Percentiles rank a stretch among this genome's conserved stretches.
Conservation (phyloP, 2,113 vertebrate species). For the Alosa alosa region DNA sequence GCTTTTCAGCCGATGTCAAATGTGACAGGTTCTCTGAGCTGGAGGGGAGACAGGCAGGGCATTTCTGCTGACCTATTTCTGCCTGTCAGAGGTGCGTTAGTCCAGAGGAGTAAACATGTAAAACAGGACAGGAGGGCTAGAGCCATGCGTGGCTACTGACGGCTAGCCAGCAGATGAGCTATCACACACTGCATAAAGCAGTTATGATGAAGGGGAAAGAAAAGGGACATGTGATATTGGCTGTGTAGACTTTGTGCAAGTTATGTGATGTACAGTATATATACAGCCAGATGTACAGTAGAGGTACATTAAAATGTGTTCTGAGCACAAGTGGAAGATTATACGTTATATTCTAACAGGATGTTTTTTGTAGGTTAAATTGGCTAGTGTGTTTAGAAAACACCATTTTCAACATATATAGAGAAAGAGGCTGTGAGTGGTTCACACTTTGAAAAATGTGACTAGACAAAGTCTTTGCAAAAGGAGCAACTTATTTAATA, state of each 20-base stretch:
- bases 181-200: neutral
- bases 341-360: neutral
- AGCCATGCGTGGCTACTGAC: neutral
- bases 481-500: too few species aligned
- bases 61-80: slow-evolving; percentile 37
- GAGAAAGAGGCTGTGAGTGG: too few species aligned
- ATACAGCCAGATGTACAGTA: neutral
- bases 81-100: slow-evolving; percentile 29
- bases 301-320: neutral
- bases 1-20: neutral
- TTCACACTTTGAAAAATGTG: too few species aligned
- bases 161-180: neutral
- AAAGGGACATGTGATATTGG: neutral
- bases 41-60: neutral
- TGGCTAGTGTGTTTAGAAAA: neutral
- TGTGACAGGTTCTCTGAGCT: neutral
- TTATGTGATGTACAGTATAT: neutral
- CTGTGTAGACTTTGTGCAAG: neutral
- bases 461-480: too few species aligned
- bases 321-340: neutral
- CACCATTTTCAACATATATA: too few species aligned
- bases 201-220: neutral
- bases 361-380: neutral
- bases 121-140: neutral
- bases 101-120: slow-evolving; percentile 6